These are phyloP conservation scores for Nasonovia ribisnigri DNA, from an alignment of 2,888 invertebrate species.

Conservation along the genomic window DNA sequence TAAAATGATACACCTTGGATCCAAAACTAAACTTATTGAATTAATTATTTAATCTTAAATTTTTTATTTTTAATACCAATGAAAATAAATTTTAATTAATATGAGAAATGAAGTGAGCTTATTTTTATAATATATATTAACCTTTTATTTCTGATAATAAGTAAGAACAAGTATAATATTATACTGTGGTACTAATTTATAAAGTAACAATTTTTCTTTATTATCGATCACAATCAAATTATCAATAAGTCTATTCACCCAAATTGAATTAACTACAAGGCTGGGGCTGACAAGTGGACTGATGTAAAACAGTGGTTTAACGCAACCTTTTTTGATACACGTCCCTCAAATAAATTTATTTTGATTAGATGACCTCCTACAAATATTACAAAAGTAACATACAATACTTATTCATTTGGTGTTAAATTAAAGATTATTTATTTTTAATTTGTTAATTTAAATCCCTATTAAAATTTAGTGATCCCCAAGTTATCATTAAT, in stretches of 20 bases:
- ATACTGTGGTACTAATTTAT: not conserved
- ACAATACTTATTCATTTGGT: no score
- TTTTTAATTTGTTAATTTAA: no score
- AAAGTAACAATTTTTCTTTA: not conserved
- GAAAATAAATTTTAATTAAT: not conserved
- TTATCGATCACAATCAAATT: not conserved
- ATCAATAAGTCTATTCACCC: not conserved
- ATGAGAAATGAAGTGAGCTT: not conserved
- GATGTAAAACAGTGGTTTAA: not conserved
- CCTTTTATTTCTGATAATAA: not conserved
- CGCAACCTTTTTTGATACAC: no score
- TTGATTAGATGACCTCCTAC: no score
- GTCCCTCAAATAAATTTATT: no score
- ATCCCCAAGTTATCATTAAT: not conserved
- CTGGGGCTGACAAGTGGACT: not conserved
- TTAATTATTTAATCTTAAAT: not conserved
- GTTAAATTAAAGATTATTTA: no score
- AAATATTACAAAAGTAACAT: no score
- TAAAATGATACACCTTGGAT: not conserved
- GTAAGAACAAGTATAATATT: not conserved
- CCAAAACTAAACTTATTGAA: no score
- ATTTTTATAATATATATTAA: not conserved
- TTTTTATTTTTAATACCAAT: not conserved
- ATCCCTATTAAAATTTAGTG: no score
- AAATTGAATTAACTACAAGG: not conserved